Conservation (phyloP, 2,797 vertebrate species). For the Carapus acus region DNA sequence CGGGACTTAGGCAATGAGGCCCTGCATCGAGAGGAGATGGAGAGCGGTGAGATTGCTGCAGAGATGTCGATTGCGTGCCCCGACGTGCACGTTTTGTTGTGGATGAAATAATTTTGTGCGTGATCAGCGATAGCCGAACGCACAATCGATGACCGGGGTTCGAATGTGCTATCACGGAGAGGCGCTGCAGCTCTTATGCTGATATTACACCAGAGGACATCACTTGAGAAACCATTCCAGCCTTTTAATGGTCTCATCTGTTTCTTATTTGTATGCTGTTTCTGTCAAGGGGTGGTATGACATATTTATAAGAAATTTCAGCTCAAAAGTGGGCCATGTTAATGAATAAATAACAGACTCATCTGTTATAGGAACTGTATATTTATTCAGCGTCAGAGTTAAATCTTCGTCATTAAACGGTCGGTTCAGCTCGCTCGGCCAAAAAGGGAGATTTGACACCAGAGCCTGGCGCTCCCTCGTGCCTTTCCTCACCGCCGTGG, state of each 20-base stretch:
- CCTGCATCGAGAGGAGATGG: constrained; percentile 66
- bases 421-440: constrained; percentile 17
- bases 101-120: too few species aligned
- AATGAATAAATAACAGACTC: constrained; percentile 49
- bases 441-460: constrained; percentile 31
- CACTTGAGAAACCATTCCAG: constrained; percentile 48
- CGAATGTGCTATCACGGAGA: constrained; percentile 44
- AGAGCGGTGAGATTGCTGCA: constrained; percentile 66
- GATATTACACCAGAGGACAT: constrained; percentile 32
- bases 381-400: constrained; percentile 42
- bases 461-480: constrained; percentile 5
- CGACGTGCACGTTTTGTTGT: too few species aligned
- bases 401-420: constrained; percentile 41
- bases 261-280: constrained; percentile 50
- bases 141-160: constrained; percentile 18
- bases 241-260: constrained; percentile 50
- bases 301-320: constrained; percentile 32
- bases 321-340: constrained; percentile 39
- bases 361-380: constrained; percentile 39
- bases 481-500: background rate
- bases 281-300: constrained; percentile 29
- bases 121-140: constrained; percentile 19
- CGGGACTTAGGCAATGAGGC: constrained; percentile 73
- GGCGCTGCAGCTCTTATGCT: constrained; percentile 17
- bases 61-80: too few species aligned